Percentiles rank a stretch among this genome's conserved stretches.
Evolutionary conservation across 1,140 invertebrate genomes (phyloP).

Genomic region (Polyergus mexicanus): DNA sequence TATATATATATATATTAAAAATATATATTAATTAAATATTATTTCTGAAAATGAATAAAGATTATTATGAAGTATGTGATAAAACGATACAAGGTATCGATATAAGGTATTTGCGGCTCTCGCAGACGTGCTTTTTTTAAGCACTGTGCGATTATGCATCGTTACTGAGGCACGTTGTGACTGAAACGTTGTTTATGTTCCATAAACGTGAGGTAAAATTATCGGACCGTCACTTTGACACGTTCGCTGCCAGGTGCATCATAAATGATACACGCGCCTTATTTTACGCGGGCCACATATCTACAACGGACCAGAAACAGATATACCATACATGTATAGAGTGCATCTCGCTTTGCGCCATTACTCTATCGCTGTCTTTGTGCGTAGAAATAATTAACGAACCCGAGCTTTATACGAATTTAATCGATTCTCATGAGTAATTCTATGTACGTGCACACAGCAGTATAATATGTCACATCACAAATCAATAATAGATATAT

Average conservation of each 20-base stretch:
- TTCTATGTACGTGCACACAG: neutral
- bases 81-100: neutral
- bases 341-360: conserved; percentile 6
- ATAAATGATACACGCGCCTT: conserved; percentile 57
- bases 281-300: conserved; percentile 63
- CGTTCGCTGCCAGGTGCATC: conserved; percentile 57
- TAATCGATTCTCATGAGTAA: conserved; percentile 46
- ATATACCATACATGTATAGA: conserved; percentile 6
- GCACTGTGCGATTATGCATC: neutral
- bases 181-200: neutral
- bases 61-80: neutral
- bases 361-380: neutral
- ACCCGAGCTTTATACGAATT: conserved; percentile 44
- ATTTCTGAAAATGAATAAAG: neutral
- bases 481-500: neutral
- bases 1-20: neutral
- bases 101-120: neutral
- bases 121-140: neutral
- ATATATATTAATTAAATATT: neutral
- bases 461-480: neutral
- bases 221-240: conserved; percentile 56
- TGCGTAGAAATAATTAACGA: conserved; percentile 52
- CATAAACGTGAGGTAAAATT: conserved; percentile 35
- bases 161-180: conserved; percentile 23
- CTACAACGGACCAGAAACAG: conserved; percentile 50